Conservation (phyloP, 2,113 vertebrate species). For the Cryptotis parvus region DNA sequence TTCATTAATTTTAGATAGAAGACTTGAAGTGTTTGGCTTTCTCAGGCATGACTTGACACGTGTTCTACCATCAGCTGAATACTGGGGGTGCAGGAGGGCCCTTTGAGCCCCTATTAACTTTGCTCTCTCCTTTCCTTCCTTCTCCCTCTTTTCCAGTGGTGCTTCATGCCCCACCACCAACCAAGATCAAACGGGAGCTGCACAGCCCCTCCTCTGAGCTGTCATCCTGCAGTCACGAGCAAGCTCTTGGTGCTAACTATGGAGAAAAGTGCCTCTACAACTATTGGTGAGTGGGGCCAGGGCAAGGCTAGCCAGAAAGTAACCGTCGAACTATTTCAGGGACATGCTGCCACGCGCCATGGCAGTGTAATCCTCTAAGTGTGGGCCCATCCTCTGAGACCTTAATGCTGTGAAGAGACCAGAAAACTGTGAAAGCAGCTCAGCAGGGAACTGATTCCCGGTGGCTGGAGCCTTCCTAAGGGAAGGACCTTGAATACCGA, state of each 20-base stretch:
- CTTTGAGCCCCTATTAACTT: background rate
- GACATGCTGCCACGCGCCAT: background rate
- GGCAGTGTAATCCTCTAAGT: background rate
- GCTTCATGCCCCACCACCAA: constrained; percentile 95
- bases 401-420: background rate
- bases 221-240: constrained; percentile 94
- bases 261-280: constrained; percentile 99
- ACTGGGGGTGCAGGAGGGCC: background rate
- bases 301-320: background rate
- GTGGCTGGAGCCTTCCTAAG: background rate
- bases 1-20: constrained; percentile 2
- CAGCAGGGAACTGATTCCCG: background rate
- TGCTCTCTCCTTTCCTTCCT: background rate
- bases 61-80: background rate
- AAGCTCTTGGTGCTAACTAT: constrained; percentile 92
- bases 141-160: constrained; percentile 89
- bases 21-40: background rate
- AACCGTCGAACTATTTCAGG: background rate
- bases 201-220: constrained; percentile 93
- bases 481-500: constrained; percentile 5
- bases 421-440: background rate
- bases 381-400: background rate
- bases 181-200: constrained; percentile 97
- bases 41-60: background rate
- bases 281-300: constrained; percentile 92